Base-by-base conservation (phyloP, 2,113 vertebrate genomes). In the Vulpes vulpes region DNA sequence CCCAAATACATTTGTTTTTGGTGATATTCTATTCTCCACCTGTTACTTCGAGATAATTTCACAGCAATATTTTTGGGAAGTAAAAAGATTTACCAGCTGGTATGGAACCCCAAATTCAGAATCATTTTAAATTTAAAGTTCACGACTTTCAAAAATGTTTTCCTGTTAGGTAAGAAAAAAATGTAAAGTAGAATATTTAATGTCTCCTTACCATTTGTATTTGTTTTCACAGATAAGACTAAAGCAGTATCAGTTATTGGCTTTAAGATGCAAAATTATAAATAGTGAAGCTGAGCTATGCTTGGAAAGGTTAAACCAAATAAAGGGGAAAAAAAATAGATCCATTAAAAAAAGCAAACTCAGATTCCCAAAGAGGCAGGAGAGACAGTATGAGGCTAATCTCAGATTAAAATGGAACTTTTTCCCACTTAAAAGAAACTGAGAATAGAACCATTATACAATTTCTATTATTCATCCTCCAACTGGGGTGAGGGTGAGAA, bases 211-310 rank as follows among this genome's bases (percentile, higher is more conserved):
- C 17, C 32, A 62, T 53, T 81, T 91, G 11, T 38, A 96, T n/a
- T 95, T 57, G 25, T 98, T 97, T 90, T 94, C 55, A 94, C 49
- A 96, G 94, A 11, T 60, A 97, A 97, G 57, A 79, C 84, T 95
- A 65, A 0, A 93, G 67, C 60, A 91, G n/a, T 96, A 79, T 87
- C 38, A 97, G 35, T 69, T 76, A 98, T 32, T 22, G 17, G 59
- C 93, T 93, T 93, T 88, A 95, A 84, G 53, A 96, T 65, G 93
- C 59, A 96, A 87, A 98, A 97, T 88, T 80, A 94, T 32, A 20
- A 57, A 57, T 86, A 96, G 73, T 57, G 74, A 84, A 89, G 22
- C 20, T 92, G 23, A 95, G 14, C 81, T 94, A 86, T 35, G 11
- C 32, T 79, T 91, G 14, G 2, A 16, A 90, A 74, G n/a, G 11